Base-by-base conservation (phyloP, 2,888 invertebrate genomes). In the Lepas anatifera region DNA sequence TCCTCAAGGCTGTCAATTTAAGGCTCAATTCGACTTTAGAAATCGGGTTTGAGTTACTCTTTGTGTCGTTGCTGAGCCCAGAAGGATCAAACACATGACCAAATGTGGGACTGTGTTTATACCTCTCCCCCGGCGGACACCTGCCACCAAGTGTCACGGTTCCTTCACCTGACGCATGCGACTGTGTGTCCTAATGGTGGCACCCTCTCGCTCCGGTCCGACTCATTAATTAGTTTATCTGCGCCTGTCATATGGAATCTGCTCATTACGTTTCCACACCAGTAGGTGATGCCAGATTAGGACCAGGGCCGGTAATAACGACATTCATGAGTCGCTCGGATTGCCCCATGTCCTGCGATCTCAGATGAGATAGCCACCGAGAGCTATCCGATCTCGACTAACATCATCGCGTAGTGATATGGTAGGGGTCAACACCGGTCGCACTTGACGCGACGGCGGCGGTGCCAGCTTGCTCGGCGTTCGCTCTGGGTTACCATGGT, bases 191-290 rank as follows among this genome's bases (percentile, higher is more conserved):
- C 58, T 32, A 18, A 32, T 32, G 27, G 18, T 3, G 58, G 32
- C 22, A 58, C 22, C 6, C 58, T 18, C 58, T 29, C 32, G 16
- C 22, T 58, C 32, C 22, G 13, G 29, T n/a, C 58, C 22, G 58
- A 18, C 58, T 29, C 58, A 58, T 58, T 32, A 58, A 58, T 58
- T 58, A 58, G 58, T 32, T 18, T 58, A 58, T 58, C 58, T 16
- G 58, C 4, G 7, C 4, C 58, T 58, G 32, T 50, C 50, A 50
- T 27, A 50, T 27, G 8, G 27, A 50, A 50, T 50, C 13, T 50
- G 13, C 27, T 11, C 11, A n/a, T 27, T 27, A 50, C 27, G 27
- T 50, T 50, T 50, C 50, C 50, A 13, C 27, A 13, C 27, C 10
- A 10, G 50, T 50, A 27, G 3, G 3, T 25, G 4, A 27, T 1